Percentiles rank a stretch among this genome's conserved stretches.
These are phyloP conservation scores for Eulemur mongoz DNA, from an alignment of 2,797 vertebrate species.

Conservation along the genomic window DNA sequence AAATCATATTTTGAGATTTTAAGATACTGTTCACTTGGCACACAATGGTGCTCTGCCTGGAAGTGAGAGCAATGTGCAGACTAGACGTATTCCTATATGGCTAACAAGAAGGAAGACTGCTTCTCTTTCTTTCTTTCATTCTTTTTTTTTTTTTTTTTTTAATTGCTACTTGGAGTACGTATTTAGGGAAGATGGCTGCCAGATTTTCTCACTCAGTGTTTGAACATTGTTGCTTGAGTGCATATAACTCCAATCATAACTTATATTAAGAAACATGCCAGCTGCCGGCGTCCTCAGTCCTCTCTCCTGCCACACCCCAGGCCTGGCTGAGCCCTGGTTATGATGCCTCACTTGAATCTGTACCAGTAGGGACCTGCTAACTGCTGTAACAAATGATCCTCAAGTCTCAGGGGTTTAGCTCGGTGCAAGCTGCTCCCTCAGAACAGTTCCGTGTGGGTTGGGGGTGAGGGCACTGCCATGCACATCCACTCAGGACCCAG, in stretches of 20 bases:
- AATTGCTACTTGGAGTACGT: not conserved
- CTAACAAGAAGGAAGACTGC: not conserved
- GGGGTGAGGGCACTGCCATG: accelerated
- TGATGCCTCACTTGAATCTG: not conserved
- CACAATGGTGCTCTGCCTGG: not conserved
- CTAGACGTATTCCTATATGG: not conserved
- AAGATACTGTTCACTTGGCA: not conserved
- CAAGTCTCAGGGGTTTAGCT: not conserved
- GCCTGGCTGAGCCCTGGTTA: no score
- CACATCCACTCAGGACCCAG: not conserved
- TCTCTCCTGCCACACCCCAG: not conserved
- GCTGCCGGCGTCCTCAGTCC: accelerated
- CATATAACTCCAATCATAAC: not conserved
- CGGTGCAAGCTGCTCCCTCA: not conserved
- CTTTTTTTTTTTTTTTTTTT: not conserved
- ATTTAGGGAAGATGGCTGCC: not conserved
- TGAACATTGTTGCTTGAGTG: not conserved
- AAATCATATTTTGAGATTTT: not conserved
- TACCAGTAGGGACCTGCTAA: not conserved
- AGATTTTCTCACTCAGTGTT: not conserved
- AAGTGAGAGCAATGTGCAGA: not conserved
- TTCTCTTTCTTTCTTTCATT: not conserved
- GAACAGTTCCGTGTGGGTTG: not conserved
- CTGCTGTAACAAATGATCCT: no score
- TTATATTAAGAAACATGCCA: not conserved